These are phyloP conservation scores for Erethizon dorsatum DNA, from an alignment of 2,797 vertebrate species.

Conservation along the genomic window DNA sequence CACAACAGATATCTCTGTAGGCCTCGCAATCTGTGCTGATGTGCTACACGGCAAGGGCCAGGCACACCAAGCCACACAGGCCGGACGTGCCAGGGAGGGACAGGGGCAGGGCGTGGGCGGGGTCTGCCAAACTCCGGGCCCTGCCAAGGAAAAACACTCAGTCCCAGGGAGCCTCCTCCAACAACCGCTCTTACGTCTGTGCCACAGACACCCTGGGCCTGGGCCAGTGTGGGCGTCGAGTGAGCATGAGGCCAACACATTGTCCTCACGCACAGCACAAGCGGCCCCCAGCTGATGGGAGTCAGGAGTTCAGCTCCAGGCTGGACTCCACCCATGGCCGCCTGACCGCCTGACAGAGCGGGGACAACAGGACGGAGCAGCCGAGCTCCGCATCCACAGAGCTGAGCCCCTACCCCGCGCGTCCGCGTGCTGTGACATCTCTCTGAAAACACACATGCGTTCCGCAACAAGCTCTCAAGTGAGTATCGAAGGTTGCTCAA, in stretches of 20 bases:
- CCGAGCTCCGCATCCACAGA: neutral
- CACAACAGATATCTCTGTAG: neutral
- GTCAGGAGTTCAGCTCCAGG: neutral
- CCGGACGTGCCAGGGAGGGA: neutral
- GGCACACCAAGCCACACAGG: neutral
- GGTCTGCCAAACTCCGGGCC: neutral
- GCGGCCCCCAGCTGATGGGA: neutral
- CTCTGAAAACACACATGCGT: neutral
- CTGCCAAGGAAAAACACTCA: no score
- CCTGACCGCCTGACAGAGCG: neutral
- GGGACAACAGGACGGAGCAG: no score
- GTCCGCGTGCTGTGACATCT: neutral
- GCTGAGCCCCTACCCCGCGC: neutral
- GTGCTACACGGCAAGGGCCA: neutral
- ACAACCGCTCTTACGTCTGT: neutral
- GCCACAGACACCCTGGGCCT: neutral
- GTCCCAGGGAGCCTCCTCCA: neutral
- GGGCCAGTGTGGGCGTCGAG: no score
- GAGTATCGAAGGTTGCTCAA: neutral
- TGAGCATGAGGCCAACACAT: neutral
- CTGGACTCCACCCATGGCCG: neutral
- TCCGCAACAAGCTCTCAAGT: neutral
- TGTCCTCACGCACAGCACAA: neutral
- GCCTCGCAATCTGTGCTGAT: neutral
- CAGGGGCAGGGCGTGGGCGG: fast-evolving